Conservation (phyloP, 1,140 invertebrate genomes). For the Rhagoletis pomonella region DNA sequence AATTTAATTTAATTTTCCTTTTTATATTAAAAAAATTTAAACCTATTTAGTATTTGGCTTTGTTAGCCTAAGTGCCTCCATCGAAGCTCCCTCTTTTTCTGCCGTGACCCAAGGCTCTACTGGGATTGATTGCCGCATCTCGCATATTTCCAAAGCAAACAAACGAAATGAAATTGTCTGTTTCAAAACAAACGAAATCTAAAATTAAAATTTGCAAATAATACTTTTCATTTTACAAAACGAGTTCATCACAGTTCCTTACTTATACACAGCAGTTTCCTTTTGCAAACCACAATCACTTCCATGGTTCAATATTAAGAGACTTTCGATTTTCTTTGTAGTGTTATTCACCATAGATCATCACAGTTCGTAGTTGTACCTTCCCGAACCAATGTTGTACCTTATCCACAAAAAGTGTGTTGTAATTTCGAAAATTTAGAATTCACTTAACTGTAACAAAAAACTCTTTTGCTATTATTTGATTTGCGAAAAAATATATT, state of each 20-base stretch:
- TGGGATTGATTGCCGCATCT: too few species aligned
- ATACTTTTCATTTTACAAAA: neutral
- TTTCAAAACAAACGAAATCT: too few species aligned
- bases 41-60: too few species aligned
- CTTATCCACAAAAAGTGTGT: slow-evolving; percentile 8
- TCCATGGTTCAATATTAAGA: neutral
- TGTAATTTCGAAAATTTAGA: slow-evolving; percentile 24
- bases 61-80: too few species aligned
- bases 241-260: slow-evolving; percentile 5
- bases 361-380: slow-evolving; percentile 37
- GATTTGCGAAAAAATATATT: slow-evolving; percentile 14
- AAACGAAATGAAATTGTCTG: too few species aligned
- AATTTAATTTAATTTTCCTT: too few species aligned
- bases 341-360: neutral
- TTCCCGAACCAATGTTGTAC: neutral
- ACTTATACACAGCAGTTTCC: neutral
- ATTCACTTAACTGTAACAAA: neutral
- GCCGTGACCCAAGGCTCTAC: too few species aligned
- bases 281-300: neutral
- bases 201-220: too few species aligned
- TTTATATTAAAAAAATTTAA: too few species aligned
- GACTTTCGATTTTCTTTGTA: slow-evolving; percentile 14
- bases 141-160: too few species aligned
- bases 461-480: neutral
- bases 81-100: too few species aligned